Percentiles rank a stretch among this genome's conserved stretches.
These are phyloP conservation scores for Leptopilina syphax DNA, from an alignment of 2,888 invertebrate species.

Conservation along the genomic window DNA sequence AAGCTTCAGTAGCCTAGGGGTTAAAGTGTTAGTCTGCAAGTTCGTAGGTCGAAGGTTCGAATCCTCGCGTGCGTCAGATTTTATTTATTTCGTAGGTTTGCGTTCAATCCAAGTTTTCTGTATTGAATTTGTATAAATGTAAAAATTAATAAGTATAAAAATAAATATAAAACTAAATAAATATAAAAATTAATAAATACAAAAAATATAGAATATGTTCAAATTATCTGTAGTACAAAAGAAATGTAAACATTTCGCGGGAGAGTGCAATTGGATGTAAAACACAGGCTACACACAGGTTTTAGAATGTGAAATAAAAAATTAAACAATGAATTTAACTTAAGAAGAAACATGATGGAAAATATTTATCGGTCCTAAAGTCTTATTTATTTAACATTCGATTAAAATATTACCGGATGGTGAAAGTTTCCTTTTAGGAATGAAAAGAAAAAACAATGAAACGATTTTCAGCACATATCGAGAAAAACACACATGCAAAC, in stretches of 20 bases:
- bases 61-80: no score
- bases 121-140: no score
- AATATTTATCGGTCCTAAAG: slow-evolving; percentile 16
- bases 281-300: neutral
- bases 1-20: no score
- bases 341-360: neutral
- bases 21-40: no score
- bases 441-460: slow-evolving; percentile 10
- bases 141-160: no score
- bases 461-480: slow-evolving; percentile 6
- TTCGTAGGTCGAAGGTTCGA: no score
- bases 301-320: neutral
- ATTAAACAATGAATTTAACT: neutral
- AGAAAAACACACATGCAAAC: slow-evolving; percentile 15
- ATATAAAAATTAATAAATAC: no score
- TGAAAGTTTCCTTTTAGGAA: slow-evolving; percentile 41
- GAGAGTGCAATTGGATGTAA: slow-evolving; percentile 1
- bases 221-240: neutral
- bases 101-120: no score
- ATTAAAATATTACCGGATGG: slow-evolving; percentile 41
- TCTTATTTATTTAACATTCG: slow-evolving; percentile 17
- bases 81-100: no score
- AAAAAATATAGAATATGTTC: neutral
- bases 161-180: no score
- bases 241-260: neutral